Base-by-base conservation (phyloP, 2,797 vertebrate species). In the Hippopotamyrus pictus region DNA sequence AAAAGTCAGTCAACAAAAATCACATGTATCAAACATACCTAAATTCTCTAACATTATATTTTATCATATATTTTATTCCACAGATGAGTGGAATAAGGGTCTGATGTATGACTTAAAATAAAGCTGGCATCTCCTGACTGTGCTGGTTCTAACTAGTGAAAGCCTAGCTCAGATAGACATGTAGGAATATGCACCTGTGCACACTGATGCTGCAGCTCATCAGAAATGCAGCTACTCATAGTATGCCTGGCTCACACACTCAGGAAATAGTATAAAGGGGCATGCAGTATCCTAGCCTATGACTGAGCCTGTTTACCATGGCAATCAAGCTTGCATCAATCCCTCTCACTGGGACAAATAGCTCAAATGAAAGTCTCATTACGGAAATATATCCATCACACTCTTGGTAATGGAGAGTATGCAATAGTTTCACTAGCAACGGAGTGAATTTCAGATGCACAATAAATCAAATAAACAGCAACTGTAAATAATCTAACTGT, bases 291-390 rank as follows among this genome's bases (percentile, higher is more conserved):
- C 41, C 19, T 5, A 65, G 54, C 44, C 19, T n/a, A 33, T 3
- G 4, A 29, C 4, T 9, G 19, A 73, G 84, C 86, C 86, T 54
- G 62, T 86, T 86, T 89, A 89, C 89, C 86, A 65, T 41, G 9
- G 88, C 89, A 90, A 89, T 91, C 91, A 91, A 86, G 87, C 87
- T 69, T 17, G 65, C 88, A 90, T 90, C 85, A 89, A 90, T 91
- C 14, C n/a, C 82, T 65, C 65, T 87, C 89, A 79, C 65, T 54
- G 65, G 86, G 90, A 89, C 89, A 76, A 89, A 73, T 41, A 76
- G 84, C 87, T 91, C 91, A 89, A 89, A 87, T 91, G 90, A 83
- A 90, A 87, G 88, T 73, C 90, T 89, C 44, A 90, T 88, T 86
- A 88, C 17, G 44, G 90, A 88, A 90, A 88, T 89, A 54, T 88